Evolutionary conservation across 2,113 vertebrate genomes (phyloP).

Genomic region (Chitala chitala): DNA sequence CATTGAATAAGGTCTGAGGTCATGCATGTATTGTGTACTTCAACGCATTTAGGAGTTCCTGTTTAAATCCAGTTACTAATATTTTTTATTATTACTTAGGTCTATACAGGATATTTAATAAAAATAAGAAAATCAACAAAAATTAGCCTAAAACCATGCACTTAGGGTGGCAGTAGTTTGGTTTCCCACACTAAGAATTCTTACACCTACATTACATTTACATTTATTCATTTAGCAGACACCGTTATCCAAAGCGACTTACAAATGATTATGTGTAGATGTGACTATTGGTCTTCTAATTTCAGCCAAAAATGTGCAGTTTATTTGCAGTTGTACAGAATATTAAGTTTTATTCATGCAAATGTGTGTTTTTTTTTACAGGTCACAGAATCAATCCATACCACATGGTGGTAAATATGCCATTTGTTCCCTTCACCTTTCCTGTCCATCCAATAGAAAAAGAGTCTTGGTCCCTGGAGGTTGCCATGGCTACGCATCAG

Average conservation of each 20-base stretch:
- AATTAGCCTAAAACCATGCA: background rate
- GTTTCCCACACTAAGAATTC: background rate
- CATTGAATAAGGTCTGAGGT: constrained; percentile 7
- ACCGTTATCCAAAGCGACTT: no score
- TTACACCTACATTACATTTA: no score
- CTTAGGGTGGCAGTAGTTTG: no score
- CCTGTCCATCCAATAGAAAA: constrained; percentile 10
- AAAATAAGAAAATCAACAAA: background rate
- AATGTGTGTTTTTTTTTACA: background rate
- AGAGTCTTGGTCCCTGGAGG: constrained; percentile 31
- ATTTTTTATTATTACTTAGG: background rate
- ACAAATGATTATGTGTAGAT: no score
- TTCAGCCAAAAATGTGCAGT: background rate
- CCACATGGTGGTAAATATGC: background rate
- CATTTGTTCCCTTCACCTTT: constrained; percentile 16
- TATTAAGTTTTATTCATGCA: background rate
- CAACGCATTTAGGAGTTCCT: constrained; percentile 26
- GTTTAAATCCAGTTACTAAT: background rate
- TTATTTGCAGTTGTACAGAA: background rate
- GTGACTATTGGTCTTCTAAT: background rate
- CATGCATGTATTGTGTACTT: constrained; percentile 3
- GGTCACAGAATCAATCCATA: background rate
- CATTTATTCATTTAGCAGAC: no score
- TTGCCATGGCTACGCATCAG: constrained; percentile 57
- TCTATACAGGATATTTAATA: background rate